Evolutionary conservation across 2,797 vertebrate genomes (phyloP), one percentile per base, ranked within the genome.

Genomic region (Muraenolepis orangiensis): DNA sequence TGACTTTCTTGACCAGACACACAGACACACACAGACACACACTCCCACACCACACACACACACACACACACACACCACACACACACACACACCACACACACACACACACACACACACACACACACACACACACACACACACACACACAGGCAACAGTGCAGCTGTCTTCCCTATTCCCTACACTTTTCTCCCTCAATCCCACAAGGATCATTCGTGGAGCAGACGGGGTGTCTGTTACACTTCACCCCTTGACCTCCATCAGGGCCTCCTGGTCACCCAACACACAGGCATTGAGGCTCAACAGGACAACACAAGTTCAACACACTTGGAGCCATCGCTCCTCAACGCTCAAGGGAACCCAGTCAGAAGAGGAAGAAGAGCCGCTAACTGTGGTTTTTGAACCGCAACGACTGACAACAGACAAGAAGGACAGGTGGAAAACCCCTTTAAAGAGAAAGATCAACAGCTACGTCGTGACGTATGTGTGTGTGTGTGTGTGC

Each of bases 121-220:
- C 71, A 66, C 57, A 75, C 42, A 71, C 16, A 66, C 38, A 64
- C 51, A 71, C 61, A 29, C 70, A 34, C 26, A 26, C 7, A 69
- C 51, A 68, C 67, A 34, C 29, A 69, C 12, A 67, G 73, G 74
- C 76, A 78, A 75, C 74, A 12, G 38, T 66, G 84, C 90, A 91
- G 86, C 89, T 90, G 89, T 87, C 80, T 64, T 34, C 42, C 30
- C 23, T 46, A 66, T n/a, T n/a, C n/a, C n/a, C n/a, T n/a, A n/a
- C n/a, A n/a, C 78, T 18, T 74, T 78, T 77, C 78, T 73, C 69
- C 79, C 72, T 28, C 40, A 46, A 73, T 82, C 86, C 77, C 80
- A 72, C 79, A 14, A 23, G 79, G 86, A 83, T 87, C 86, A 80
- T 5, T 82, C 87, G 83, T 87, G 79, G 7, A 72, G 75, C 84